Conservation (phyloP, 2,888 invertebrate species). For the Lutraria lutraria region DNA sequence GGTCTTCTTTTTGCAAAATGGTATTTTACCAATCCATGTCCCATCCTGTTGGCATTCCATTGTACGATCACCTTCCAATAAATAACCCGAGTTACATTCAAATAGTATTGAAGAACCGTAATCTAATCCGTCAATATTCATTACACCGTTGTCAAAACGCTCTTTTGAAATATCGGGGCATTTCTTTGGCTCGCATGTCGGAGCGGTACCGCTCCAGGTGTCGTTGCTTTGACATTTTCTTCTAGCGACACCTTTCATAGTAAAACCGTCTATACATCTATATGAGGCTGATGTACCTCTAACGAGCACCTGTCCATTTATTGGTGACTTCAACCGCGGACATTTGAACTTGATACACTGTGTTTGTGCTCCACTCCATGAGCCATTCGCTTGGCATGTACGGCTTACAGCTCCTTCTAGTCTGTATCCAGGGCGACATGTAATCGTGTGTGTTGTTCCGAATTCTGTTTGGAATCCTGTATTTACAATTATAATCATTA, state of each 20-base stretch:
- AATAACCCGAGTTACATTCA: slow-evolving; percentile 77
- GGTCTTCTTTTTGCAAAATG: slow-evolving; percentile 58
- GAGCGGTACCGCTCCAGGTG: slow-evolving; percentile 78
- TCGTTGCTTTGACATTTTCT: slow-evolving; percentile 88
- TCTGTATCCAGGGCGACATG: slow-evolving; percentile 95
- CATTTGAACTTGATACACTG: slow-evolving; percentile 79
- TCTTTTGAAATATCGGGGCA: slow-evolving; percentile 72
- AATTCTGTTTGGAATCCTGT: slow-evolving; percentile 72
- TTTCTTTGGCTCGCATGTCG: slow-evolving; percentile 76
- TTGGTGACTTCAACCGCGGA: slow-evolving; percentile 60
- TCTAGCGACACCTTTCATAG: slow-evolving; percentile 94
- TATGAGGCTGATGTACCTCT: slow-evolving; percentile 87
- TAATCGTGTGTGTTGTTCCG: slow-evolving; percentile 89
- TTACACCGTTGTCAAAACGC: slow-evolving; percentile 62
- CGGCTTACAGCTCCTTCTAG: slow-evolving; percentile 95
- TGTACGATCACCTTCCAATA: slow-evolving; percentile 73
- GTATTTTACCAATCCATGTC: slow-evolving; percentile 72
- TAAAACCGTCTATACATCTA: slow-evolving; percentile 95
- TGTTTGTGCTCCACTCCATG: slow-evolving; percentile 81
- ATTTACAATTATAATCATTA: neutral
- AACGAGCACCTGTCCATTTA: slow-evolving; percentile 61
- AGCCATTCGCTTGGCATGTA: slow-evolving; percentile 87
- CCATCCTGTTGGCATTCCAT: slow-evolving; percentile 79
- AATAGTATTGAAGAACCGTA: slow-evolving; percentile 67
- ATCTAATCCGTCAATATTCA: slow-evolving; percentile 51